Evolutionary conservation across 35 echinoderm and acorn worm genomes (phyloP), one percentile per base, ranked within the genome.

Genomic region (Apostichopus parvimensis): DNA sequence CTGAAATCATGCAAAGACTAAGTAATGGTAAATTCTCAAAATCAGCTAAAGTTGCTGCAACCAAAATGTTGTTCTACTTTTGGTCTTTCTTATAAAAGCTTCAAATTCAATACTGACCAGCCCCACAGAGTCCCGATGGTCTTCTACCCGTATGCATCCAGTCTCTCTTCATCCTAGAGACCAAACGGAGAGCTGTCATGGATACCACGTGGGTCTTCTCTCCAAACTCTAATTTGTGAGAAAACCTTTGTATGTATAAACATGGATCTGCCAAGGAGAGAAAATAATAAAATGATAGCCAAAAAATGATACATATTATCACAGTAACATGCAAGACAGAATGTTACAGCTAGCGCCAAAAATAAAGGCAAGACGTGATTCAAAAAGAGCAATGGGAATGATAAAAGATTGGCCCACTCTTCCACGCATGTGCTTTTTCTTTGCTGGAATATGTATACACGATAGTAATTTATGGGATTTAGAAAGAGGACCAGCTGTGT

Each of bases 61-160:
- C 34, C 34, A 45, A 45, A 45, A 2, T 45, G 34, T 45, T 45
- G 34, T 45, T 45, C 34, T 45, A 45, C 34, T 45, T 45, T 45
- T 45, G 34, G 34, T 45, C 34, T 45, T 45, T 45, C 34, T 45
- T 45, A n/a, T n/a, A n/a, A 45, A 45, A 45, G 34, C 34, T 61
- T 61, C 7, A 61, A 61, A 61, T 9, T 73, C 14, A 1, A 62
- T 5, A 80, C 88, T 62, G 65, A 98, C 96, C 96, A 92, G 96
- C 96, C 10, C 96, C 96, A 94, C 96, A 98, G 15, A 98, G 80
- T 14, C 96, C 96, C 8, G 96, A 98, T 18, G 96, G 96, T 79
- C 96, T 95, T 28, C 96, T 92, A 5, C 96, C 96, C 1, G 87
- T 95, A 61, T 98, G 96, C 94, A 98, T 98, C 96, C 96, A 98